Conservation (phyloP, 2,888 invertebrate species). For the Digitonthophagus gazella region DNA sequence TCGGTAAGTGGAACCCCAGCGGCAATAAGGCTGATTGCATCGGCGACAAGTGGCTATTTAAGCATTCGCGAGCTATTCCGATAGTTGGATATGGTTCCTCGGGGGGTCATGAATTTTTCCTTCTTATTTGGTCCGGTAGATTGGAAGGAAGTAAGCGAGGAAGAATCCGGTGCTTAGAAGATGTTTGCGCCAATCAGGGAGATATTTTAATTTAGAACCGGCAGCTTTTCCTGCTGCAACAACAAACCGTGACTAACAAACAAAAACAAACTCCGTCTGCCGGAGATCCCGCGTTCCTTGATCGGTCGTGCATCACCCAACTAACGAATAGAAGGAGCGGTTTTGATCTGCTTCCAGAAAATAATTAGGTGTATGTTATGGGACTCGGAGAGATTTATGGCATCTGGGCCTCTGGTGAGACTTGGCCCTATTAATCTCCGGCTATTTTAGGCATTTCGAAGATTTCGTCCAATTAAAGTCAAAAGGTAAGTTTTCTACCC, state of each 20-base stretch:
- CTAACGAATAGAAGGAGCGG: slow-evolving; percentile 22
- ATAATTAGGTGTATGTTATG: slow-evolving; percentile 38
- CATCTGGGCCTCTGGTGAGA: slow-evolving; percentile 1
- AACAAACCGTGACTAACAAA: neutral
- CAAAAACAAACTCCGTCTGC: slow-evolving; percentile 9
- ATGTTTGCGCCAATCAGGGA: neutral
- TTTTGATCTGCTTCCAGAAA: slow-evolving; percentile 44
- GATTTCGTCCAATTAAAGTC: slow-evolving; percentile 8
- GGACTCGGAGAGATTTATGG: slow-evolving; percentile 13
- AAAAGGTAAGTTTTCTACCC: neutral
- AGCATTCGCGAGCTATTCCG: neutral
- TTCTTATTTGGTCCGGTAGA: neutral
- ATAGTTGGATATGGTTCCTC: neutral
- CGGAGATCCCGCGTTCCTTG: neutral
- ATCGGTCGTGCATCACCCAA: slow-evolving; percentile 7
- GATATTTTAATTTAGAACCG: neutral
- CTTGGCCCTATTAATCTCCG: neutral
- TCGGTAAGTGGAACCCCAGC: slow-evolving; percentile 13
- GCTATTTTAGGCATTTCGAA: slow-evolving; percentile 6
- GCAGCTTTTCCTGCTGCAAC: neutral
- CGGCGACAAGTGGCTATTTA: neutral
- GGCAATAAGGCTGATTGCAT: slow-evolving; percentile 13
- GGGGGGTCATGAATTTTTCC: neutral
- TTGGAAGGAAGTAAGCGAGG: neutral
- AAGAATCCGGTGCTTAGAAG: neutral